Percentiles rank a stretch among this genome's conserved stretches.
phyloP scores from a whole-genome alignment of 2,113 vertebrate species.

The Halcyon senegalensis region DNA sequence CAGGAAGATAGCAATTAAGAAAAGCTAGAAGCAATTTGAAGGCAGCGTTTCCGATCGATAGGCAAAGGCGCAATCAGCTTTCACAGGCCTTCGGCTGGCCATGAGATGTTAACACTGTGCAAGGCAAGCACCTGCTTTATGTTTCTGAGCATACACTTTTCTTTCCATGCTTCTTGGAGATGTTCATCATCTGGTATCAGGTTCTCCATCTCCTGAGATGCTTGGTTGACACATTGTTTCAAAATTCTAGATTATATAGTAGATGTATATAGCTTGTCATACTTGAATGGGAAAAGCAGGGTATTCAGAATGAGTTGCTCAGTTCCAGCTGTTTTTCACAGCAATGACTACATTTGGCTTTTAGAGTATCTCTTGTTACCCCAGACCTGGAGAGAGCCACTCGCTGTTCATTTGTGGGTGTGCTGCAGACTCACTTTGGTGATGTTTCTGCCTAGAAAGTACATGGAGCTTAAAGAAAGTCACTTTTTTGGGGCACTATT shows the following conservation, averaged over 20 bases:
- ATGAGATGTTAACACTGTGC: not conserved
- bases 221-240: not conserved
- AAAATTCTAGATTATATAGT: not conserved
- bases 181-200: not conserved
- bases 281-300: not conserved
- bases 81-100: not conserved
- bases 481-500: not conserved
- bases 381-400: not conserved
- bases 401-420: not conserved
- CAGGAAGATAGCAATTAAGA: conserved; percentile 51
- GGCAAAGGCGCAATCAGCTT: not conserved
- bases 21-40: conserved; percentile 44
- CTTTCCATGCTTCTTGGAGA: not conserved
- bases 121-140: not conserved
- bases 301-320: not conserved
- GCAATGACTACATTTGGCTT: not conserved
- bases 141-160: not conserved
- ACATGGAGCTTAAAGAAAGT: not conserved
- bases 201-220: not conserved
- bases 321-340: not conserved
- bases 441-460: not conserved
- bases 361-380: not conserved
- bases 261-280: not conserved
- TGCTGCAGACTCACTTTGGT: not conserved
- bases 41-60: conserved; percentile 1